These are phyloP conservation scores for Gallinago paraguaiae DNA, from an alignment of 2,113 vertebrate genomes.

Conservation along the genomic window DNA sequence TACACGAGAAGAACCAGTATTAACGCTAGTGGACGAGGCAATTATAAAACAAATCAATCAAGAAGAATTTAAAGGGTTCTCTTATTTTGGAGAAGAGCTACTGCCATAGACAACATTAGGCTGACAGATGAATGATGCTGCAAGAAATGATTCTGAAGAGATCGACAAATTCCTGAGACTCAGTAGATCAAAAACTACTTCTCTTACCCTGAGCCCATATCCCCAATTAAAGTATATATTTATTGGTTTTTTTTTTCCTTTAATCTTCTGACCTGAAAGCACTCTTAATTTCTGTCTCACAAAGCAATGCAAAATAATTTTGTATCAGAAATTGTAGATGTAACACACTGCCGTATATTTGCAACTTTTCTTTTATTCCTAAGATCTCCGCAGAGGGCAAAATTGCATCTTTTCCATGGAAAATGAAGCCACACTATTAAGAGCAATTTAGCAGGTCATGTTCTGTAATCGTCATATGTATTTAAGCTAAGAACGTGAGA, in stretches of 20 bases:
- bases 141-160: slow-evolving; percentile 67
- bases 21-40: slow-evolving; percentile 94
- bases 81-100: slow-evolving; percentile 93
- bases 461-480: not conserved
- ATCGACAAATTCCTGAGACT: slow-evolving; percentile 64
- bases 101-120: slow-evolving; percentile 77
- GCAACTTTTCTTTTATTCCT: slow-evolving; percentile 53
- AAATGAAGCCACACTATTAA: not conserved
- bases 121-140: slow-evolving; percentile 59
- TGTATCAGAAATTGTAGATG: slow-evolving; percentile 62
- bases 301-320: slow-evolving; percentile 65
- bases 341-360: slow-evolving; percentile 61
- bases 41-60: slow-evolving; percentile 99
- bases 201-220: slow-evolving; percentile 66
- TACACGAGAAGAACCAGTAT: slow-evolving; percentile 94
- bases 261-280: slow-evolving; percentile 71
- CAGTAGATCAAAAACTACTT: slow-evolving; percentile 73
- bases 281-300: slow-evolving; percentile 72
- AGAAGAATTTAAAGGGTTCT: slow-evolving; percentile 98
- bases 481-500: not conserved
- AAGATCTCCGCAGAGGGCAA: not conserved
- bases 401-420: slow-evolving; percentile 19
- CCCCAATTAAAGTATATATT: slow-evolving; percentile 76
- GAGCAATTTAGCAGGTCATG: not conserved
- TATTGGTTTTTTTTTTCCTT: slow-evolving; percentile 70